These are phyloP conservation scores for Schizaphis graminum DNA, from an alignment of 2,888 invertebrate species.

Conservation along the genomic window DNA sequence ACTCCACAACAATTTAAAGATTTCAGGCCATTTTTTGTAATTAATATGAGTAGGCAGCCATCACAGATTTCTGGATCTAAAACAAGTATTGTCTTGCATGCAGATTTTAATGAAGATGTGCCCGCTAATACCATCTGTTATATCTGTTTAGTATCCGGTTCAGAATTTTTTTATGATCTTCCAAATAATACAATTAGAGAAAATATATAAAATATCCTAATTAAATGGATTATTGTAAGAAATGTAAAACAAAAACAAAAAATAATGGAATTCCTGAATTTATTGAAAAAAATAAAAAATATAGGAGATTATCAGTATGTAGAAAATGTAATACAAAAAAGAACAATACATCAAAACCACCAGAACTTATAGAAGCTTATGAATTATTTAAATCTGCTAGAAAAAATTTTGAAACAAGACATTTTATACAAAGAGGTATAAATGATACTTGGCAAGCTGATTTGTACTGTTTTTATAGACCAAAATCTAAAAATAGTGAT, in stretches of 20 bases:
- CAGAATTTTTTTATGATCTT: too few species aligned
- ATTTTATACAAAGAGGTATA: background rate
- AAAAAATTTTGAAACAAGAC: background rate
- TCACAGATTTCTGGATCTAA: too few species aligned
- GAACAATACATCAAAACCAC: background rate
- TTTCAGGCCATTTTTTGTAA: too few species aligned
- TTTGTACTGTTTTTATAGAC: conserved; percentile 16
- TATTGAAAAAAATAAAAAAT: background rate
- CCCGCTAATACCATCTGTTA: too few species aligned
- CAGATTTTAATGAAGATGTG: too few species aligned
- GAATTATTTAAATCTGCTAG: background rate
- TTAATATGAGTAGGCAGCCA: too few species aligned
- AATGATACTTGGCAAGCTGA: conserved; percentile 7
- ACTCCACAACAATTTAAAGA: too few species aligned
- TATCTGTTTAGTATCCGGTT: too few species aligned
- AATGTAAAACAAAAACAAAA: background rate
- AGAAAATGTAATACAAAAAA: background rate
- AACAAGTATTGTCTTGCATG: too few species aligned
- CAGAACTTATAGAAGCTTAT: background rate
- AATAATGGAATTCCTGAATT: background rate
- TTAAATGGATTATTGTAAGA: too few species aligned
- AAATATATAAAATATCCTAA: too few species aligned
- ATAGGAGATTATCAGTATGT: background rate
- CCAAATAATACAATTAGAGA: too few species aligned
- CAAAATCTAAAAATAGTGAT: background rate